phyloP scores from a whole-genome alignment of 2,113 vertebrate genomes.

The Pontoporia blainvillei region DNA sequence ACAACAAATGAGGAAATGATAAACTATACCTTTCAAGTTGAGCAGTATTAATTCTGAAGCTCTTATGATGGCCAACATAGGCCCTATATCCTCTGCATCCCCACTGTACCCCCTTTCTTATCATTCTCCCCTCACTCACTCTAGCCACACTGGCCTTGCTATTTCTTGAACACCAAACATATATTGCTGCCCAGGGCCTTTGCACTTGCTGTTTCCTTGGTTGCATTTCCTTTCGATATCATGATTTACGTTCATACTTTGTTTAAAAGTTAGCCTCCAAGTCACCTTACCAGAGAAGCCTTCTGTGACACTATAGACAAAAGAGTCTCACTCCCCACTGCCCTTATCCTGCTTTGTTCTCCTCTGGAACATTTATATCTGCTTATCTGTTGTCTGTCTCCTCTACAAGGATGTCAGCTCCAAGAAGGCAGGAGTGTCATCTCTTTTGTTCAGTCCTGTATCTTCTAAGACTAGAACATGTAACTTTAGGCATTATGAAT shows the following conservation, averaged over 20 bases:
- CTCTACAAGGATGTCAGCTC: background rate
- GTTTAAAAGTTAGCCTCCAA: background rate
- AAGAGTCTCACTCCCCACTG: background rate
- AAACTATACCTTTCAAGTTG: background rate
- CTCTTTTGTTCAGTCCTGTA: background rate
- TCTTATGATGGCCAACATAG: background rate
- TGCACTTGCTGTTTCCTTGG: background rate
- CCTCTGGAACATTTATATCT: background rate
- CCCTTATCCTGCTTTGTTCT: background rate
- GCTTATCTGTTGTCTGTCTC: background rate
- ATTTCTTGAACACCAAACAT: background rate
- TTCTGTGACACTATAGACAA: background rate
- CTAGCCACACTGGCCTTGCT: background rate
- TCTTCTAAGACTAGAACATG: background rate
- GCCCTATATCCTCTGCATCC: background rate
- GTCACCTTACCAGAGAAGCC: background rate
- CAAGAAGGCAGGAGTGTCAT: background rate
- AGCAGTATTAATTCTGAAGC: background rate
- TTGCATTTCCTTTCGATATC: background rate
- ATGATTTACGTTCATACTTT: background rate
- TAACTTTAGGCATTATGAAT: background rate
- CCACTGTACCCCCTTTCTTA: background rate
- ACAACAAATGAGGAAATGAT: background rate
- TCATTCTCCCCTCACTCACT: background rate
- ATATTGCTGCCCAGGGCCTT: background rate